These are phyloP conservation scores for Brenthis hecate DNA, from an alignment of 2,888 invertebrate species.

Conservation along the genomic window DNA sequence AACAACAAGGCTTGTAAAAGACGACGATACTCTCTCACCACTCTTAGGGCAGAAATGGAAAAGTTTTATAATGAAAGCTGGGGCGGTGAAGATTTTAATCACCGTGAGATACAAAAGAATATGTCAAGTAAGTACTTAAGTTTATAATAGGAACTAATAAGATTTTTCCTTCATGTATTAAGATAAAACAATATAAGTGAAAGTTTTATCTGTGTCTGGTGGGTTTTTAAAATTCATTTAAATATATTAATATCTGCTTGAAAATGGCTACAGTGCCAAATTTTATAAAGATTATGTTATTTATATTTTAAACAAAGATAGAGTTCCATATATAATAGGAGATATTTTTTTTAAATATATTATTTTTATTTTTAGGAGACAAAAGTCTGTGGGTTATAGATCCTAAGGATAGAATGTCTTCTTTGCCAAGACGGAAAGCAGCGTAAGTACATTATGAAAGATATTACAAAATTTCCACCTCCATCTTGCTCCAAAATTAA, in stretches of 20 bases:
- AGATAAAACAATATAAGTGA: not conserved
- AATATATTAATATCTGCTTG: no score
- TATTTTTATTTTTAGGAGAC: constrained; percentile 71
- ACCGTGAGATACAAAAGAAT: constrained; percentile 79
- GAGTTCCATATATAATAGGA: no score
- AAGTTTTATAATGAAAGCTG: constrained; percentile 86
- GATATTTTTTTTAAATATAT: not conserved
- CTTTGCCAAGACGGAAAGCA: constrained; percentile 56
- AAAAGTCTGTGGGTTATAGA: constrained; percentile 81
- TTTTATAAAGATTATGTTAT: no score
- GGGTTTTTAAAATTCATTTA: no score
- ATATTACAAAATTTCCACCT: not conserved
- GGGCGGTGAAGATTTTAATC: constrained; percentile 84
- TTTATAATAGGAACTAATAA: not conserved
- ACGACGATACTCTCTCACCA: constrained; percentile 64
- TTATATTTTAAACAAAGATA: no score
- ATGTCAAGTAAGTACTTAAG: constrained; percentile 84
- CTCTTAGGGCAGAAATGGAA: constrained; percentile 80
- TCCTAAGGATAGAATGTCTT: constrained; percentile 70
- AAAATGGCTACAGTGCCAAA: no score
- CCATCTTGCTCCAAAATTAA: no score
- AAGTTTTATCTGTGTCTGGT: no score
- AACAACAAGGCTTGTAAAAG: constrained; percentile 61
- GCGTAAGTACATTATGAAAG: constrained; percentile 56
- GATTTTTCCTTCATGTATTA: not conserved